phyloP scores from a whole-genome alignment of 2,797 vertebrate genomes.

The Podarcis lilfordi region DNA sequence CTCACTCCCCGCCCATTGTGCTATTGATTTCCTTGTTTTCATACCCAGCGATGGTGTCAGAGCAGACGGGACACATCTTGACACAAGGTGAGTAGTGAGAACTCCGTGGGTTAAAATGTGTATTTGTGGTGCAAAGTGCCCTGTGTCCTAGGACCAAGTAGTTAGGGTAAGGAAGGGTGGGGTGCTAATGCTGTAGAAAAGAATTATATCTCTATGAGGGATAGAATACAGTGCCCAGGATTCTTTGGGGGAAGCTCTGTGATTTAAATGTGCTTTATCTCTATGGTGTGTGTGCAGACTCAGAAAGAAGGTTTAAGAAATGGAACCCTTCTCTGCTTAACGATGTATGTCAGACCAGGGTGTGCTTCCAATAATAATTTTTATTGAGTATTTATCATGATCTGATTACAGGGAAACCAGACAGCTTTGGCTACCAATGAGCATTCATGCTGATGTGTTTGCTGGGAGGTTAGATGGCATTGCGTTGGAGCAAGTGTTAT shows the following conservation, averaged over 20 bases:
- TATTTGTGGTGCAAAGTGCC: background rate
- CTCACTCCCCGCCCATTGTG: background rate
- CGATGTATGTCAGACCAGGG: no score
- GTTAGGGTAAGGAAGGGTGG: no score
- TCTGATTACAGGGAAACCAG: no score
- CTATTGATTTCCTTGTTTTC: background rate
- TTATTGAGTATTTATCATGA: no score
- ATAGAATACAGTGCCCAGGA: background rate
- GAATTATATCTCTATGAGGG: background rate
- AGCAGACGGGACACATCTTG: background rate
- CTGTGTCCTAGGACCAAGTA: background rate
- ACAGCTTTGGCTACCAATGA: no score
- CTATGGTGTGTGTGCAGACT: no score
- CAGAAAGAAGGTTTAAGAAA: background rate
- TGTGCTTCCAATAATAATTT: no score
- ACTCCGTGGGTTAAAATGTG: background rate
- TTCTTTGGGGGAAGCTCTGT: background rate
- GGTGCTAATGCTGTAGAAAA: background rate
- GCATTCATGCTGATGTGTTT: no score
- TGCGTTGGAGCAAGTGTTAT: no score
- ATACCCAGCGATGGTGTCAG: background rate
- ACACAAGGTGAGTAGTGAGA: constrained; percentile 1
- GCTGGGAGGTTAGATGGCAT: no score
- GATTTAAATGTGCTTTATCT: background rate
- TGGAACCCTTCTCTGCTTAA: background rate